These are phyloP conservation scores for Brachionichthys hirsutus DNA, from an alignment of 2,113 vertebrate species.

Conservation along the genomic window DNA sequence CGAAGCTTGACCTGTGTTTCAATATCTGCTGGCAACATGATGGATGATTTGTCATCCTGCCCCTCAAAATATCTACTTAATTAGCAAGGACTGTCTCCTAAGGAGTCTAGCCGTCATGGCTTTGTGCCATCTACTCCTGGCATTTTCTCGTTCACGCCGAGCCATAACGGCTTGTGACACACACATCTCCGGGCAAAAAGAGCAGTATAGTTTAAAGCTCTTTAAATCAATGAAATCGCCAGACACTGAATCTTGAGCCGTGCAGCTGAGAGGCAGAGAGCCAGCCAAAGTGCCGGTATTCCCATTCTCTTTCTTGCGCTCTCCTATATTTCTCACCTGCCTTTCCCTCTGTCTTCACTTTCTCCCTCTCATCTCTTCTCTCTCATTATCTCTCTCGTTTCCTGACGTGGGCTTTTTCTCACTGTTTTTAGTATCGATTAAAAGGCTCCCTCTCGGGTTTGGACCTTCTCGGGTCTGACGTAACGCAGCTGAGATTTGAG, in stretches of 20 bases:
- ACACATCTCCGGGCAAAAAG: slow-evolving; percentile 23
- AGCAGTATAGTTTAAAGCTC: slow-evolving; percentile 19
- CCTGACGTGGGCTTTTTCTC: slow-evolving; percentile 56
- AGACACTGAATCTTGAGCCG: slow-evolving; percentile 2
- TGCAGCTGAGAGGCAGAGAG: slow-evolving; percentile 7
- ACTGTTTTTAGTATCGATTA: slow-evolving; percentile 62
- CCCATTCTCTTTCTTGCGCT: slow-evolving; percentile 4
- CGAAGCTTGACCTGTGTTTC: slow-evolving; percentile 20
- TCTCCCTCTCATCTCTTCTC: slow-evolving; percentile 24
- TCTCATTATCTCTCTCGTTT: slow-evolving; percentile 56
- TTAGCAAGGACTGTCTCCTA: neutral
- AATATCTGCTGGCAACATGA: neutral
- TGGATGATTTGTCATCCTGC: neutral
- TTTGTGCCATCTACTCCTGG: neutral
- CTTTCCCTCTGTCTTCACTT: slow-evolving; percentile 2
- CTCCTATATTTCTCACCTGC: neutral
- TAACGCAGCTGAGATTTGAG: slow-evolving; percentile 53
- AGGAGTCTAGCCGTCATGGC: neutral
- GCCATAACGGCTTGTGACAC: slow-evolving; percentile 21
- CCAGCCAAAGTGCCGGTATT: slow-evolving; percentile 6
- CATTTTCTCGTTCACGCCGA: slow-evolving; percentile 11
- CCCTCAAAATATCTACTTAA: slow-evolving; percentile 8
- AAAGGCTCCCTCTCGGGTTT: slow-evolving; percentile 37
- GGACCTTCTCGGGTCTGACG: slow-evolving; percentile 51
- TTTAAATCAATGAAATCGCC: slow-evolving; percentile 21